Conservation (phyloP, 2,888 invertebrate genomes). For the Cartodere bifasciata region DNA sequence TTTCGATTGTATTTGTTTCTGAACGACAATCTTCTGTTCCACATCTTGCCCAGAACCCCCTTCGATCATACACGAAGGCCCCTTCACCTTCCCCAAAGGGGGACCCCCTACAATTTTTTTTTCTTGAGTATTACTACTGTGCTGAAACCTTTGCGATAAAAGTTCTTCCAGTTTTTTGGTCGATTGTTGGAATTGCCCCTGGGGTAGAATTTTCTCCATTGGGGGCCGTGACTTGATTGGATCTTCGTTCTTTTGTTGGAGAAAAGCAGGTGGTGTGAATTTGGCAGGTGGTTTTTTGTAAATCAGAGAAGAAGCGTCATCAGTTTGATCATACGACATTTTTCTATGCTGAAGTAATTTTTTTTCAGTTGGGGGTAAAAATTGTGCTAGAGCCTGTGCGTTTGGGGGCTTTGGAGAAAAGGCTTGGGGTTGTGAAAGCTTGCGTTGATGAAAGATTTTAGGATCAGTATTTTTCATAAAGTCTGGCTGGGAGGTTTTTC, state of each 20-base stretch:
- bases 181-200: conserved; percentile 34
- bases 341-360: conserved; percentile 22
- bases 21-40: conserved; percentile 32
- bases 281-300: conserved; percentile 13
- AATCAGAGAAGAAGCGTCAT: conserved; percentile 10
- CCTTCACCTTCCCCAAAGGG: conserved; percentile 22
- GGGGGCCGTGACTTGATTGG: conserved; percentile 20
- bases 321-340: conserved; percentile 13
- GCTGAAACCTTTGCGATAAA: conserved; percentile 32
- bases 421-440: conserved; percentile 8
- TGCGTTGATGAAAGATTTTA: conserved; percentile 6
- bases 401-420: conserved; percentile 18
- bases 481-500: conserved; percentile 29
- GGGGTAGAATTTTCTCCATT: conserved; percentile 26
- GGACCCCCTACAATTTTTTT: conserved; percentile 28
- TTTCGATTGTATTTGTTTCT: conserved; percentile 35
- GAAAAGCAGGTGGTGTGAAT: conserved; percentile 14
- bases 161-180: conserved; percentile 36
- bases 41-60: conserved; percentile 28
- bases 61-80: conserved; percentile 24
- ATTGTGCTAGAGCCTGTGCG: conserved; percentile 33
- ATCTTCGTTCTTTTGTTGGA: conserved; percentile 21
- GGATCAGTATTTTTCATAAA: conserved; percentile 15
- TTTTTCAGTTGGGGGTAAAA: conserved; percentile 29
- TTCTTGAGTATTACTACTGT: no score